Conservation (phyloP, 53 echinoderm and acorn worm species). For the Crossaster papposus region DNA sequence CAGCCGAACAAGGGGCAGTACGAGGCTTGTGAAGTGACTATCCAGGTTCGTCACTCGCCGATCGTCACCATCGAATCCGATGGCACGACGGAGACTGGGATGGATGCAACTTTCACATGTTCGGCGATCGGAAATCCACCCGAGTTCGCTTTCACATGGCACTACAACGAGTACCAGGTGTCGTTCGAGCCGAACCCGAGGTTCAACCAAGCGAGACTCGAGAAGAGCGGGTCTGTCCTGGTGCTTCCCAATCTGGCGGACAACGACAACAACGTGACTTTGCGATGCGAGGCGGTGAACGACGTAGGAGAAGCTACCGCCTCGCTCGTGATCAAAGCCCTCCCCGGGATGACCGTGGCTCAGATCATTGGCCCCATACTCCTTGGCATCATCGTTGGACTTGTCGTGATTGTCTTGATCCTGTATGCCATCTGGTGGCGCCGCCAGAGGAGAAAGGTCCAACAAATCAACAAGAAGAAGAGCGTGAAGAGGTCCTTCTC, state of each 20-base stretch:
- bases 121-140: conserved; percentile 42
- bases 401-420: conserved; percentile 59
- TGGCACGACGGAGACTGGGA: conserved; percentile 7
- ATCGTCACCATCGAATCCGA: conserved; percentile 38
- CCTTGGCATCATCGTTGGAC: conserved; percentile 55
- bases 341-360: conserved; percentile 49
- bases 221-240: conserved; percentile 48
- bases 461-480: conserved; percentile 61
- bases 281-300: conserved; percentile 65
- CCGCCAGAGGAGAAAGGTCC: conserved; percentile 60
- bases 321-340: conserved; percentile 18
- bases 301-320: conserved; percentile 35
- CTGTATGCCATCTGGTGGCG: conserved; percentile 68
- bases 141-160: conserved; percentile 59
- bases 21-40: conserved; percentile 22
- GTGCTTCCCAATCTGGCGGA: conserved; percentile 26
- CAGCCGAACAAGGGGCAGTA: conserved; percentile 23
- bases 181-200: conserved; percentile 43
- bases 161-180: conserved; percentile 48
- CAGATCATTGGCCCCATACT: conserved; percentile 68
- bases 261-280: conserved; percentile 43
- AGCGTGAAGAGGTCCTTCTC: conserved; percentile 23
- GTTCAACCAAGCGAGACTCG: conserved; percentile 57
- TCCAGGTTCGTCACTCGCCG: conserved; percentile 40
- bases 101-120: conserved; percentile 30